These are phyloP conservation scores for Lithobates sylvaticus DNA, from an alignment of 2,797 vertebrate genomes.

Conservation along the genomic window DNA sequence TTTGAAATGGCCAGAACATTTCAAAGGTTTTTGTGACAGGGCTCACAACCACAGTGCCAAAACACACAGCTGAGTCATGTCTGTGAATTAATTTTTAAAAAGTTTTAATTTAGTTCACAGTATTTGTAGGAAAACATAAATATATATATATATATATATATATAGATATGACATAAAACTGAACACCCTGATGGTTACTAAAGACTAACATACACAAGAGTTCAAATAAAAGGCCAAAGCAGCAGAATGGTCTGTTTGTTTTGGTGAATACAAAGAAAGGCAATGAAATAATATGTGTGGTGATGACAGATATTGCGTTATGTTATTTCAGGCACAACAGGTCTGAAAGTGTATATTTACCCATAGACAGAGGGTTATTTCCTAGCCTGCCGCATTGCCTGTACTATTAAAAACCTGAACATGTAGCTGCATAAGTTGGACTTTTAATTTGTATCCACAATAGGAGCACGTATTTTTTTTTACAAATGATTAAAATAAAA, in stretches of 20 bases:
- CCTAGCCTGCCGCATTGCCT: background rate
- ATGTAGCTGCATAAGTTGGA: conserved; percentile 14
- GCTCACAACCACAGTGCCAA: background rate
- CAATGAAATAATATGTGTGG: background rate
- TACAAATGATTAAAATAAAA: conserved; percentile 57
- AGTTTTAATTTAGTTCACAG: too few species aligned
- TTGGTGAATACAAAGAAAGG: background rate
- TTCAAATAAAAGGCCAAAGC: background rate
- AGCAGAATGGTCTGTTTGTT: background rate
- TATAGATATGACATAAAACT: background rate
- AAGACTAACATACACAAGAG: background rate
- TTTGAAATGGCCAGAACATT: too few species aligned
- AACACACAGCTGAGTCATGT: background rate
- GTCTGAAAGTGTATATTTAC: conserved; percentile 38
- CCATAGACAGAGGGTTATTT: conserved; percentile 20
- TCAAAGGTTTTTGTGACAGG: background rate
- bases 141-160: too few species aligned
- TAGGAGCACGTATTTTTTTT: conserved; percentile 30
- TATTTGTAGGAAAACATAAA: background rate
- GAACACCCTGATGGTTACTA: background rate
- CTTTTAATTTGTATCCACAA: conserved; percentile 54
- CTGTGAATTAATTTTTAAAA: background rate
- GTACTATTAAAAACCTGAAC: conserved; percentile 17
- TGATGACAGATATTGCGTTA: conserved; percentile 26
- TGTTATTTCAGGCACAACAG: conserved; percentile 29